Conservation (phyloP, 2,113 vertebrate genomes). For the Mirza zaza region DNA sequence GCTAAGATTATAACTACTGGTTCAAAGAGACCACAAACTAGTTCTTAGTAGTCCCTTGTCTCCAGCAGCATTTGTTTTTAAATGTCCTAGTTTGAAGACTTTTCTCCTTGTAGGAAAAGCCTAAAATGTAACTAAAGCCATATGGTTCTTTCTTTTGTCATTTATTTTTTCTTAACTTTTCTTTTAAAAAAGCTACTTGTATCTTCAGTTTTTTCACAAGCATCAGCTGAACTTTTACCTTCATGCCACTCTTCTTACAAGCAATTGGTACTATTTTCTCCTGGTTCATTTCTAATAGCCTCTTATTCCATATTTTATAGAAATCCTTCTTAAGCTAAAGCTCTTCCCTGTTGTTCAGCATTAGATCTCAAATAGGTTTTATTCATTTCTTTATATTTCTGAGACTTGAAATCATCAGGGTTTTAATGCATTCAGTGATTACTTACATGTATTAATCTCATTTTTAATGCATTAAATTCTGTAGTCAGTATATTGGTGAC, state of each 20-base stretch:
- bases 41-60: not conserved
- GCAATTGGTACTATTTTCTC: slow-evolving; percentile 7
- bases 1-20: slow-evolving; percentile 32
- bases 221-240: slow-evolving; percentile 25
- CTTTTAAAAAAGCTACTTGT: not conserved
- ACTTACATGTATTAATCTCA: not conserved
- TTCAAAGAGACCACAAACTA: slow-evolving; percentile 6
- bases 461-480: not conserved
- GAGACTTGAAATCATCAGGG: not conserved
- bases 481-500: not conserved
- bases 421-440: slow-evolving; percentile 1
- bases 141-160: not conserved
- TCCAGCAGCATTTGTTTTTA: slow-evolving; percentile 27
- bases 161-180: not conserved
- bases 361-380: not conserved
- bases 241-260: slow-evolving; percentile 22
- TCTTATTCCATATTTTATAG: slow-evolving; percentile 15
- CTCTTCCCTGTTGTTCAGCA: not conserved
- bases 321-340: slow-evolving; percentile 9
- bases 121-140: slow-evolving; percentile 12
- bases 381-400: slow-evolving; percentile 36
- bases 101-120: slow-evolving; percentile 35
- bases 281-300: not conserved
- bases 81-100: slow-evolving; percentile 13
- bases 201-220: slow-evolving; percentile 4